Evolutionary conservation across 2,113 vertebrate species (phyloP).

Genomic region (Lepus europaeus): DNA sequence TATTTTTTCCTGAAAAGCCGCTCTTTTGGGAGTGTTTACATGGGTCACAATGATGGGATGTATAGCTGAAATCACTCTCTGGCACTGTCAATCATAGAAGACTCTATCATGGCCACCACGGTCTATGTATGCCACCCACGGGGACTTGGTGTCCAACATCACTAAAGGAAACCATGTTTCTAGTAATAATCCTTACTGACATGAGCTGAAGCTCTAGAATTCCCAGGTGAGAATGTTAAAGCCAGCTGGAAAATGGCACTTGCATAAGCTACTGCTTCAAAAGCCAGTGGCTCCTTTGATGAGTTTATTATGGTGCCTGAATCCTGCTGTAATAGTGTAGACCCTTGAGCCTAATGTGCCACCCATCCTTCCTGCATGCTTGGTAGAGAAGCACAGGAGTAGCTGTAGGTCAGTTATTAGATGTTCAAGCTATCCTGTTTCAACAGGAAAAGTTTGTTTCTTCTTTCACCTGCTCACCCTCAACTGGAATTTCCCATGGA

Average conservation of each 20-base stretch:
- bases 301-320: neutral
- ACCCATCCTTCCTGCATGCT: neutral
- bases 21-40: constrained; percentile 38
- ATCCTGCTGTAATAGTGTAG: neutral
- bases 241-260: neutral
- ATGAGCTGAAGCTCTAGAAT: constrained; percentile 17
- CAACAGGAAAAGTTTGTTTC: neutral
- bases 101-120: neutral
- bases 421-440: neutral
- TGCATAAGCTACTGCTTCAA: neutral
- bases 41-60: neutral
- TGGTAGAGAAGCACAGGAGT: neutral
- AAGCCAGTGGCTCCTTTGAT: neutral
- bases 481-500: neutral
- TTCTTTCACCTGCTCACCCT: neutral
- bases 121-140: neutral
- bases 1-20: constrained; percentile 19
- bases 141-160: neutral
- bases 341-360: neutral
- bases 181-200: neutral
- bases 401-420: neutral
- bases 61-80: neutral
- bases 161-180: constrained; percentile 33
- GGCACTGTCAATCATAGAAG: neutral
- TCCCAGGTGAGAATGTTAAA: constrained; percentile 24